Base-by-base conservation (phyloP, 2,113 vertebrate genomes). In the Ovibos moschatus region DNA sequence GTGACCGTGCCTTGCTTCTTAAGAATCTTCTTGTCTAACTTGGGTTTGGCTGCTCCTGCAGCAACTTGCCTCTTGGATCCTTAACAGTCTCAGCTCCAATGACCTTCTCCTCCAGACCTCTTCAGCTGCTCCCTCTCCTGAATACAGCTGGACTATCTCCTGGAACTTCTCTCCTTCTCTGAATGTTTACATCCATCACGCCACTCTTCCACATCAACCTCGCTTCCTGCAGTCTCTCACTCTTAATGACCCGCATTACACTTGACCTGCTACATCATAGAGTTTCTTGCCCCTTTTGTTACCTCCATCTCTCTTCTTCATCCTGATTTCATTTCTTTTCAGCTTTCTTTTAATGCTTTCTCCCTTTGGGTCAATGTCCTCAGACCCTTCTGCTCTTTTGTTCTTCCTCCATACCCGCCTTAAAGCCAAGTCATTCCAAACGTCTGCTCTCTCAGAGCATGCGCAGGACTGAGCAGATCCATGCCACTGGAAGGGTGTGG, bases 61-160 rank as follows among this genome's bases (percentile, higher is more conserved):
- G 6, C 50, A 51, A 21, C 33, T 36, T 67, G 87, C 40, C 40
- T 81, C 10, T 43, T 21, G 47, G 30, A 13, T 90, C 11, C 27
- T 21, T 40, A 13, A 25, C 33, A 11, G 2, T 23, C 47, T 86
- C 36, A 47, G 10, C n/a, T 14, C 3, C 3, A 3, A 0, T 36
- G 28, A 25, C 21, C 53, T 51, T 43, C 43, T 43, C 17, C 40
- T 92, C 86, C 55, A 45, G 7, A 9, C 16, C 76, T 88, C 30
- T 79, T 55, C 11, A 50, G 5, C 21, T 28, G 47, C 25, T 71
- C 40, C 13, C 8, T 50, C 47, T 36, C 13, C 6, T 21, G 14
- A 78, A 33, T 16, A 50, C 60, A 28, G n/a, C n/a, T 82, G 62
- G 28, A 58, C 36, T 40, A 27, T 55, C 43, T 58, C 27, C 58